phyloP scores from a whole-genome alignment of 2,113 vertebrate genomes.

The Philantomba maxwellii region DNA sequence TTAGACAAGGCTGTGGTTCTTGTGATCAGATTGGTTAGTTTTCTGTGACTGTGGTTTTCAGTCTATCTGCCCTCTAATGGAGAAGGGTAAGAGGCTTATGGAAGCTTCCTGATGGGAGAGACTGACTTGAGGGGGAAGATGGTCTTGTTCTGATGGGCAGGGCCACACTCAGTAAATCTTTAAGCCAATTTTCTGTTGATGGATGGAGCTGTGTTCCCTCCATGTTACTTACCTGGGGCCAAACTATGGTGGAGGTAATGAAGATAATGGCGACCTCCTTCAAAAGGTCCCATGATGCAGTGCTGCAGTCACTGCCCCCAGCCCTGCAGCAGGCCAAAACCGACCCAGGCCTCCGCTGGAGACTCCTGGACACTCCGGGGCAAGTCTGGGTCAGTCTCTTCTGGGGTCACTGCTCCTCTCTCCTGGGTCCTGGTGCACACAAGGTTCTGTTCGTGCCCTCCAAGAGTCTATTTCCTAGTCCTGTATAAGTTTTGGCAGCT shows the following conservation, averaged over 20 bases:
- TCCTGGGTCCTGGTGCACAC: neutral
- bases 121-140: neutral
- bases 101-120: neutral
- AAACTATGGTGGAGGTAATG: neutral
- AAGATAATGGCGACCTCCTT: neutral
- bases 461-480: neutral
- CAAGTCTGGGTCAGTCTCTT: neutral
- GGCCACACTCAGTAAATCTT: neutral
- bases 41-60: neutral
- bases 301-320: neutral
- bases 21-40: neutral
- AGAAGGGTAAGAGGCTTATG: neutral
- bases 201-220: neutral
- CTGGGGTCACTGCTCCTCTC: neutral
- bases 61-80: neutral
- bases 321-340: neutral
- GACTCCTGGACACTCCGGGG: neutral
- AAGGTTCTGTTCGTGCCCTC: neutral
- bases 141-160: neutral
- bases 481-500: neutral
- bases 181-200: neutral
- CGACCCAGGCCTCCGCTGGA: accelerated
- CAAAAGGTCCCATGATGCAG: neutral
- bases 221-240: neutral
- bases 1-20: neutral